A percentile compares a stretch with the other conserved stretches of the same genome.
These are phyloP conservation scores for Matsumurasca onukii DNA, from an alignment of 1,140 invertebrate species.

Conservation along the genomic window DNA sequence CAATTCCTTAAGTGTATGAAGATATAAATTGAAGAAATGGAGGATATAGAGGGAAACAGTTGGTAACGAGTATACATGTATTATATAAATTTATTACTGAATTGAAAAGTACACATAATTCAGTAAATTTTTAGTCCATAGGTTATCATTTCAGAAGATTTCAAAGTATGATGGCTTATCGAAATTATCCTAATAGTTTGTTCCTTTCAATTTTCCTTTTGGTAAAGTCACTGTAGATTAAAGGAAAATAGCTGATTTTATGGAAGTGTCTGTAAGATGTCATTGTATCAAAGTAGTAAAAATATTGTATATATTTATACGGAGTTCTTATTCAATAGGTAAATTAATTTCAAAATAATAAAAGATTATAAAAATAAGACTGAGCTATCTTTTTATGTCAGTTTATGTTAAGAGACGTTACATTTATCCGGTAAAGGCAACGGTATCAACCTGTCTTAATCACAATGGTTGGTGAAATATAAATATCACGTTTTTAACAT, in stretches of 20 bases:
- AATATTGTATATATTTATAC: background rate
- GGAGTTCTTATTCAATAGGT: background rate
- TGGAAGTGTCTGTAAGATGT: constrained; percentile 14
- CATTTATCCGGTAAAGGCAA: constrained; percentile 15
- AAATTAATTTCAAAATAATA: constrained; percentile 6
- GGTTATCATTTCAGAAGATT: no score
- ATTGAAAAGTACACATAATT: no score
- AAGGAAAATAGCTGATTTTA: background rate
- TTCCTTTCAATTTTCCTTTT: no score
- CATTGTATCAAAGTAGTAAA: background rate
- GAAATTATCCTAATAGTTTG: no score
- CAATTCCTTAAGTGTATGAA: no score
- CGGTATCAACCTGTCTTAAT: constrained; percentile 15
- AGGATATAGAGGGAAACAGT: no score
- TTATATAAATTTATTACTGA: no score
- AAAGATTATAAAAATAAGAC: constrained; percentile 6
- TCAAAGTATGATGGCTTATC: no score
- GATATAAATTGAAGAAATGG: no score
- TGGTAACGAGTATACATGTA: no score
- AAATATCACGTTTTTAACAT: background rate
- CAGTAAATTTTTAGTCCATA: no score
- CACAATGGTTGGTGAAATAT: constrained; percentile 7
- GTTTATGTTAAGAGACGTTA: background rate
- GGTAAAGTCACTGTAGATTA: no score
- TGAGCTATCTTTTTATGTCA: background rate